Base-by-base conservation (phyloP, 2,113 vertebrate species). In the Lota lota region DNA sequence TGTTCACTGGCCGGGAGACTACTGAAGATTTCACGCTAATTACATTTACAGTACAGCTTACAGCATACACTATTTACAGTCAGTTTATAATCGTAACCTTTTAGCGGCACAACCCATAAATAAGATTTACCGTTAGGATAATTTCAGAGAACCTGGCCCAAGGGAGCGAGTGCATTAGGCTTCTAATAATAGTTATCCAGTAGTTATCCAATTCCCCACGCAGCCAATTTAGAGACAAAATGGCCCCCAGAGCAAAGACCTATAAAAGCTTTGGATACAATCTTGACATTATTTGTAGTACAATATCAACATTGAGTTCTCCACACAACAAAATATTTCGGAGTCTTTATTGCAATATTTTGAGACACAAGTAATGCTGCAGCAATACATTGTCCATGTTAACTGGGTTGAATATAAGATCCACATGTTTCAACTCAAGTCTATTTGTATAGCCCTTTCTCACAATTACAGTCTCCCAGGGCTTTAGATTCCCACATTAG, bases 101-200 rank as follows among this genome's bases (percentile, higher is more conserved):
- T 74, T 36, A 3, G 36, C 67, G 47, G 17, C 75, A 40, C 68
- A 47, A 22, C 74, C 81, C 78, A 75, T 79, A 83, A 75, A 56
- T n/a, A n/a, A 56, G 69, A 81, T 76, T 57, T 61, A 14, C 74
- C 62, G 73, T 74, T 80, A 67, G 79, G 78, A 80, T 77, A 74
- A 77, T 79, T 77, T 67, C 63, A 67, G 58, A 19, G 76, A 51
- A 64, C 64, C n/a, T 53, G 62, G 36, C 74, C 63, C 66, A 8
- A 69, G 67, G 67, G 79, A 81, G 56, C 22, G 2, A 58, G 74
- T 79, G 63, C 76, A 86, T 84, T 84, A 79, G 20, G 65, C 62
- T 61, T 67, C 80, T 70, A 74, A 82, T 76, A 88, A 86, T 84
- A 88, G 78, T 71, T 5, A 22, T 62, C 70, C 68, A 51, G 14